Evolutionary conservation across 2,888 invertebrate genomes (phyloP), one percentile per base, ranked within the genome.

Genomic region (Eurytoma adleriae): DNA sequence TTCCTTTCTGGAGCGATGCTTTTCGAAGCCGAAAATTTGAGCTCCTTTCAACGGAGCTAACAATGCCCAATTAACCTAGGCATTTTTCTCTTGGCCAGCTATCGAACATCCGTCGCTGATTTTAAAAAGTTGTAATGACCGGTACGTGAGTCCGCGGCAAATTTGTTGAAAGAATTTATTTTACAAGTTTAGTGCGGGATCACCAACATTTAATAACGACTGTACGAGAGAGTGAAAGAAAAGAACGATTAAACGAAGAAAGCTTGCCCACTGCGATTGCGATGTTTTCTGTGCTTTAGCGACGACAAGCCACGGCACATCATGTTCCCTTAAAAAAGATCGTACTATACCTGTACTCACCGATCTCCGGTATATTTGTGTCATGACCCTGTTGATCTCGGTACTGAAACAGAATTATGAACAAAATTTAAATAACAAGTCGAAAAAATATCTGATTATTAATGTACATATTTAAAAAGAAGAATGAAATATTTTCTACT

Each of bases 361-460:
- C 93, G 88, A 92, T 91, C 89, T 92, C 92, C 87, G 92, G 92
- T 87, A 91, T 91, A 85, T 91, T 92, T 89, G 91, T 92, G 92
- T 93, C 93, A 93, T 93, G 92, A 92, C 92, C 92, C 14, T 91
- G 92, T 92, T 92, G 92, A 92, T 92, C 92, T 86, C 92, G 92
- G 89, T 93, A 93, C 93, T 93, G 90, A 75, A 92, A 92, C 83
- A 90, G 84, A 89, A 89, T 85, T 80, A n/a, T 12, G 18, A 75
- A 24, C n/a, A 56, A 71, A 57, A 66, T 16, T 77, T 40, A 50
- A 24, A 30, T 27, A 52, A 24, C 4, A 50, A 10, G 20, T 30
- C 13, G 13, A 12, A 14, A 50, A 50, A 71, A 50, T 10, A 40
- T 40, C 10, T 40, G 10, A 7, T 10, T 40, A 10, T 7, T 10